These are phyloP conservation scores for Heliconius erato DNA, from an alignment of 2,888 invertebrate species.

Conservation along the genomic window DNA sequence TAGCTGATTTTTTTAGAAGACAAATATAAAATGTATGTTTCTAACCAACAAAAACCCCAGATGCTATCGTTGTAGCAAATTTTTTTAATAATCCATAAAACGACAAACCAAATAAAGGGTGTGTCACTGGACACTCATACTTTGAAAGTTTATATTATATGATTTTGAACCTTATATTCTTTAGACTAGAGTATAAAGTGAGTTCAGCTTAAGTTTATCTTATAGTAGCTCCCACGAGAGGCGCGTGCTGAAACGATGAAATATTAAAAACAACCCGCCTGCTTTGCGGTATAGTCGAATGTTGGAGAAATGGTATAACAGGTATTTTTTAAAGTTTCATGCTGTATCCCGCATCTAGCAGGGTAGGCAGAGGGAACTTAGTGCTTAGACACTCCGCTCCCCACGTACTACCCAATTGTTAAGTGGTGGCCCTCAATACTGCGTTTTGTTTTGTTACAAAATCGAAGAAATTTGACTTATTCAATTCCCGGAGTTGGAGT, in stretches of 20 bases:
- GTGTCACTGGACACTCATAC: conserved; percentile 52
- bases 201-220: conserved; percentile 55
- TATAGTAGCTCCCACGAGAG: conserved; percentile 72
- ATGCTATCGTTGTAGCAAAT: conserved; percentile 30
- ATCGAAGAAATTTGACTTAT: too few relatives aligned
- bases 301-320: conserved; percentile 41
- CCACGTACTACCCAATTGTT: too few relatives aligned
- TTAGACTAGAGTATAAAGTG: conserved; percentile 9
- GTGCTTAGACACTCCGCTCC: too few relatives aligned
- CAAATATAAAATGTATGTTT: conserved; percentile 5
- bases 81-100: conserved; percentile 50
- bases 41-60: conserved; percentile 15
- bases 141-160: conserved; percentile 24
- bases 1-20: not conserved
- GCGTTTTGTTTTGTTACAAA: too few relatives aligned
- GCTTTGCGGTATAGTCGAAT: conserved; percentile 53
- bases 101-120: conserved; percentile 53
- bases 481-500: too few relatives aligned
- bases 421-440: too few relatives aligned
- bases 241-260: conserved; percentile 68
- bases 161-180: conserved; percentile 33
- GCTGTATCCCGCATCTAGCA: too few relatives aligned
- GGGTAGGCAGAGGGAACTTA: too few relatives aligned
- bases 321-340: not conserved
- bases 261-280: conserved; percentile 72